A percentile compares a stretch with the other conserved stretches of the same genome.
Evolutionary conservation across 1,140 invertebrate species (phyloP).

Genomic region (Phthorimaea operculella): DNA sequence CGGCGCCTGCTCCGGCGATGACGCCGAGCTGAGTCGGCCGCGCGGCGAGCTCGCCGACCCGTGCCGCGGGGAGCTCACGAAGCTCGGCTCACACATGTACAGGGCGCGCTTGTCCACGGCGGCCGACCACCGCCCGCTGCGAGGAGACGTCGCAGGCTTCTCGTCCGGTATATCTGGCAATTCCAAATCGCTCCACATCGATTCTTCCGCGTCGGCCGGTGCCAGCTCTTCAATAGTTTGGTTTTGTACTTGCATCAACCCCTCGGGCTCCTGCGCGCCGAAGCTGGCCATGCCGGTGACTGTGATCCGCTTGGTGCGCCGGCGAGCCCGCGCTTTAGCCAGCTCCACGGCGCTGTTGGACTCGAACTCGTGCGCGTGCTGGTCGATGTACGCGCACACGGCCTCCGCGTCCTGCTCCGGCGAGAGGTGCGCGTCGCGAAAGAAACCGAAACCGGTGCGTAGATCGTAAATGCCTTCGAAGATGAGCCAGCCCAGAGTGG

Average conservation of each 20-base stretch:
- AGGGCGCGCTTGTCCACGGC: constrained; percentile 7
- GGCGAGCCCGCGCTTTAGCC: constrained; percentile 37
- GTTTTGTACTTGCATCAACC: constrained; percentile 27
- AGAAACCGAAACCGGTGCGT: constrained; percentile 51
- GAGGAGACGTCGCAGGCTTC: not conserved
- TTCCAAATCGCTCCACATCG: constrained; percentile 22
- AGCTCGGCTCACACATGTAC: constrained; percentile 40
- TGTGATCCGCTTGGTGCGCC: constrained; percentile 17
- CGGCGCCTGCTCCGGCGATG: constrained; percentile 20
- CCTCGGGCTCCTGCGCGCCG: constrained; percentile 39
- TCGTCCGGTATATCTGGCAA: constrained; percentile 34
- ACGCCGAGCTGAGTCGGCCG: constrained; percentile 28
- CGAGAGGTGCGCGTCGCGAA: constrained; percentile 42
- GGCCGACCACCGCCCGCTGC: not conserved
- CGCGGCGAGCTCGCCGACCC: constrained; percentile 26
- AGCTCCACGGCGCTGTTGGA: constrained; percentile 30
- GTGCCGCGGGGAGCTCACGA: constrained; percentile 37
- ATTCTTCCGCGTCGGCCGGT: constrained; percentile 10
- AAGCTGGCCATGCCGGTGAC: constrained; percentile 16
- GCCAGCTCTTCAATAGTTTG: not conserved
- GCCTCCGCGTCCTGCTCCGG: constrained; percentile 42
- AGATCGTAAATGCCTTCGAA: constrained; percentile 48
- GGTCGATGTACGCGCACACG: constrained; percentile 42
- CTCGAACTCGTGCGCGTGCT: constrained; percentile 32
- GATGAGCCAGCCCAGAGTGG: constrained; percentile 40